These are phyloP conservation scores for Antennarius maculatus DNA, from an alignment of 2,797 vertebrate genomes.

Conservation along the genomic window DNA sequence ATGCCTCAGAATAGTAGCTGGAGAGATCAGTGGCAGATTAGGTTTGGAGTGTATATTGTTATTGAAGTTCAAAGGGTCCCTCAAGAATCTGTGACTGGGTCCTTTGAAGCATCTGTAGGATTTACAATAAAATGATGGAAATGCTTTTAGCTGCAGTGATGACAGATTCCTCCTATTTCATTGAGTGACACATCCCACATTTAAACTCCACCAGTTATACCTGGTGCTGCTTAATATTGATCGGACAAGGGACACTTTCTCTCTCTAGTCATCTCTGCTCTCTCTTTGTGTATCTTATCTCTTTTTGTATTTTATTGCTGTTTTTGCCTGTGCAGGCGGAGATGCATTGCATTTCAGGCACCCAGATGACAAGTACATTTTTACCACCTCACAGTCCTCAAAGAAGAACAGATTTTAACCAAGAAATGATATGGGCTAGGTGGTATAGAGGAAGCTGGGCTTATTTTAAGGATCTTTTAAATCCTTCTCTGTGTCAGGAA, in stretches of 20 bases:
- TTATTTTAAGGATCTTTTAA: slow-evolving; percentile 63
- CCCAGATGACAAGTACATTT: slow-evolving; percentile 57
- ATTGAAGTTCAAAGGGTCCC: slow-evolving; percentile 33
- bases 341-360: slow-evolving; percentile 45
- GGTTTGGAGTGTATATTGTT: slow-evolving; percentile 68
- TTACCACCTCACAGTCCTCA: slow-evolving; percentile 63
- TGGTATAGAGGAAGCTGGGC: slow-evolving; percentile 54
- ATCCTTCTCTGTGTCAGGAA: slow-evolving; percentile 53
- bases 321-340: slow-evolving; percentile 19
- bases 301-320: neutral
- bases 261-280: neutral
- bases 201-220: neutral
- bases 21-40: slow-evolving; percentile 52
- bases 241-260: slow-evolving; percentile 8
- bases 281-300: slow-evolving; percentile 5
- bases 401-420: slow-evolving; percentile 69
- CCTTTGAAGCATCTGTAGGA: slow-evolving; percentile 26
- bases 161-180: slow-evolving; percentile 15
- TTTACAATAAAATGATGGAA: slow-evolving; percentile 23
- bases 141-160: slow-evolving; percentile 5
- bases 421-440: slow-evolving; percentile 52
- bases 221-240: neutral
- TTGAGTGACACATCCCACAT: neutral
- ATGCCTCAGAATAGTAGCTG: slow-evolving; percentile 41
- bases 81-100: slow-evolving; percentile 3